Base-by-base conservation (phyloP, 2,113 vertebrate species). In the Plotosus lineatus region DNA sequence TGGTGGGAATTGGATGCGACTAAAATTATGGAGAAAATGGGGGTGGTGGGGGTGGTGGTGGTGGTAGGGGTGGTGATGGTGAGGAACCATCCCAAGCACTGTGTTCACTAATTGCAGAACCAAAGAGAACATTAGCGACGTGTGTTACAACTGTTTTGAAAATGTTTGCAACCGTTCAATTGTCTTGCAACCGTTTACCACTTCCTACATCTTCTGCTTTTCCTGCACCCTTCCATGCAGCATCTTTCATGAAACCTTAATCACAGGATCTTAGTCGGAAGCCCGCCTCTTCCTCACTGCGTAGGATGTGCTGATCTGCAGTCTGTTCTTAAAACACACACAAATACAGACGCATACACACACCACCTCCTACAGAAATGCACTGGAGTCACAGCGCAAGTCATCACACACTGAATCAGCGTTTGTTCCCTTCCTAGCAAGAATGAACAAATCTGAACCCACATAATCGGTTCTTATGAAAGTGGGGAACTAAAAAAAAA, bases 211-310 rank as follows among this genome's bases (percentile, higher is more conserved):
- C 51, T 56, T 33, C 33, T 56, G 46, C 36, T 36, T 56, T 40
- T 40, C 33, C 53, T 58, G 38, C 12, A 75, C 42, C 2, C 10
- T 2, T 53, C 21, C 33, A 12, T 38, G 75, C 48, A 75, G 44
- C 21, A 55, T 77, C 28, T 77, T 56, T 84, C 28, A n/a, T 81
- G 58, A 84, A 84, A 74, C 81, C 77, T 85, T 80, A 85, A 85
- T 85, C 77, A 83, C 77, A 83, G 33, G 80, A 61, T 50, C 80
- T 82, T 85, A 73, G 77, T 68, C 77, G 77, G 63, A 85, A 28
- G 60, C 77, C 72, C 51, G 58, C 73, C 77, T 83, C 84, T 81
- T 79, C 72, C 61, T 44, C 77, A 76, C 15, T 68, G 65, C 80
- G 81, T 79, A 66, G 77, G 77, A 85, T 77, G 77, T 77, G 55